These are phyloP conservation scores for Microcaecilia unicolor DNA, from an alignment of 2,797 vertebrate genomes.

Conservation along the genomic window DNA sequence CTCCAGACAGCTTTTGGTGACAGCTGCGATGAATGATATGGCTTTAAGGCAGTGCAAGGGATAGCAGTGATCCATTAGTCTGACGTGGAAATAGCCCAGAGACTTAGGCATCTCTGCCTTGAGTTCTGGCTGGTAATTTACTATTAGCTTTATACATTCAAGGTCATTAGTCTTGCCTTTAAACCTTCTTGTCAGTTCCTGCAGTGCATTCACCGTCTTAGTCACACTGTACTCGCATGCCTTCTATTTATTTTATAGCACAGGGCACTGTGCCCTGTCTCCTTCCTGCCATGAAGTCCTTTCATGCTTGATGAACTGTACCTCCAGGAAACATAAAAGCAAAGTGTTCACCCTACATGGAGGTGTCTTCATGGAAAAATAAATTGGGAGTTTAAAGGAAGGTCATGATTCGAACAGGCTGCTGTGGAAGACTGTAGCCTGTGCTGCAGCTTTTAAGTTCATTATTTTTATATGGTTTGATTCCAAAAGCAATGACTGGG, in stretches of 20 bases:
- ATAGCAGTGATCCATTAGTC: not conserved
- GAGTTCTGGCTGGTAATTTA: not conserved
- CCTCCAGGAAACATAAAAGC: slow-evolving; percentile 1
- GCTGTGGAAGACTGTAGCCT: slow-evolving; percentile 46
- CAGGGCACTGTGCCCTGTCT: too few species aligned
- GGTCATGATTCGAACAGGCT: slow-evolving; percentile 31
- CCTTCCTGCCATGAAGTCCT: not conserved
- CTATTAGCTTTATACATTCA: not conserved
- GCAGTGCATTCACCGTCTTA: not conserved
- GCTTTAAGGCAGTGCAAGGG: slow-evolving; percentile 6
- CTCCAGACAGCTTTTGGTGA: slow-evolving; percentile 3
- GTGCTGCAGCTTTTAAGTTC: slow-evolving; percentile 44
- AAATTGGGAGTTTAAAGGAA: slow-evolving; percentile 40
- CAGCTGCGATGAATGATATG: slow-evolving; percentile 2
- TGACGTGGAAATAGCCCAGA: slow-evolving; percentile 3
- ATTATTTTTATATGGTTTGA: slow-evolving; percentile 30
- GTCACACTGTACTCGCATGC: not conserved
- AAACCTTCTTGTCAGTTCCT: not conserved
- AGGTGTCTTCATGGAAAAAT: slow-evolving; percentile 30
- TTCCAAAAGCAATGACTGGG: slow-evolving; percentile 34
- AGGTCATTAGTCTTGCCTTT: not conserved
- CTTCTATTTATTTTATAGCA: not conserved
- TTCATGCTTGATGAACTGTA: not conserved
- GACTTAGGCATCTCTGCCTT: not conserved
- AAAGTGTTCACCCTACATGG: slow-evolving; percentile 3